These are phyloP conservation scores for Eurytoma adleriae DNA, from an alignment of 2,888 invertebrate species.

Conservation along the genomic window DNA sequence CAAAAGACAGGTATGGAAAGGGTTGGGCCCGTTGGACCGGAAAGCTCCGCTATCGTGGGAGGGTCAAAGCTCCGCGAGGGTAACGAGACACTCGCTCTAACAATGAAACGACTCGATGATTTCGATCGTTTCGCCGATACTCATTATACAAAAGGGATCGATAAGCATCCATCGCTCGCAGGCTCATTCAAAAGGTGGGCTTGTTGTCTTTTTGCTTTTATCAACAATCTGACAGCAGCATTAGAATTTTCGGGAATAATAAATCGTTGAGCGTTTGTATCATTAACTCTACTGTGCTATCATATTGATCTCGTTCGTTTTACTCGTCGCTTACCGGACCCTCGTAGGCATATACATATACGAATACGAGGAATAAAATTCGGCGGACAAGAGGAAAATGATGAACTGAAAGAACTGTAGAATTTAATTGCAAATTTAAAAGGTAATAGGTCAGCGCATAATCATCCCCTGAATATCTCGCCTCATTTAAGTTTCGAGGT, in stretches of 20 bases:
- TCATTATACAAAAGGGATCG: neutral
- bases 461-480: too few relatives aligned
- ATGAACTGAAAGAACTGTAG: too few relatives aligned
- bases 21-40: slow-evolving; percentile 29
- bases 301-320: neutral
- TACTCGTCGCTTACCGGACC: neutral
- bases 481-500: too few relatives aligned
- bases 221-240: neutral
- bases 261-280: neutral
- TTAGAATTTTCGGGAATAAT: too few relatives aligned
- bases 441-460: too few relatives aligned
- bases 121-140: slow-evolving; percentile 18
- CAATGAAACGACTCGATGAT: slow-evolving; percentile 21
- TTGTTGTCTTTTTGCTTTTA: neutral
- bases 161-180: neutral
- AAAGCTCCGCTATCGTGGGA: neutral
- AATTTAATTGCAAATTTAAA: too few relatives aligned
- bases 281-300: neutral
- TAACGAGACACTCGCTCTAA: slow-evolving; percentile 5
- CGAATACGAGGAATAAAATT: too few relatives aligned
- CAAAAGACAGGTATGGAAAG: neutral
- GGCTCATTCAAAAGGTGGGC: too few relatives aligned
- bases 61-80: slow-evolving; percentile 7
- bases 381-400: too few relatives aligned
- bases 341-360: too few relatives aligned